phyloP scores from a whole-genome alignment of 1,140 invertebrate genomes.

The Acromyrmex charruanus region DNA sequence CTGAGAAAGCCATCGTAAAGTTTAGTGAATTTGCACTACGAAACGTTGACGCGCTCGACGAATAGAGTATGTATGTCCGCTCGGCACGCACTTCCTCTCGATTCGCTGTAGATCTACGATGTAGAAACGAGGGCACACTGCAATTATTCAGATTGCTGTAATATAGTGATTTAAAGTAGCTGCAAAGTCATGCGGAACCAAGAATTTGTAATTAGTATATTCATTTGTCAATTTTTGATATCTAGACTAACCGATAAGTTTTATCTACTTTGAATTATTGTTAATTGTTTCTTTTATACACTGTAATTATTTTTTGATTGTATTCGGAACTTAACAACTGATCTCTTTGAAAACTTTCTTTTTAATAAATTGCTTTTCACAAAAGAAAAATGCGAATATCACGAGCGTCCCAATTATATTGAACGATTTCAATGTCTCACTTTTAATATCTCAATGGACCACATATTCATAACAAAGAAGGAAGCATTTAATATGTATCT shows the following conservation, averaged over 20 bases:
- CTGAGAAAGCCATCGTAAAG: background rate
- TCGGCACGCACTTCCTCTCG: slow-evolving; percentile 19
- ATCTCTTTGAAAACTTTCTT: too few relatives aligned
- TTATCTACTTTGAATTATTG: too few relatives aligned
- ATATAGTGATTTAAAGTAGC: background rate
- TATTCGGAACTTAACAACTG: too few relatives aligned
- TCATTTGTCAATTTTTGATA: background rate
- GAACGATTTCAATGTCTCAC: too few relatives aligned
- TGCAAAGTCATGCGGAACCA: slow-evolving; percentile 32
- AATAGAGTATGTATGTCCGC: slow-evolving; percentile 13
- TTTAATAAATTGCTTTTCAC: too few relatives aligned
- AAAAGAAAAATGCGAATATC: too few relatives aligned
- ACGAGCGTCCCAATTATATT: too few relatives aligned
- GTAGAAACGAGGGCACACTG: slow-evolving; percentile 1
- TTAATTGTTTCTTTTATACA: too few relatives aligned
- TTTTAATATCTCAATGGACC: too few relatives aligned
- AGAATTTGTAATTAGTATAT: background rate
- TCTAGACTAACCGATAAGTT: background rate
- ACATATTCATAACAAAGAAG: too few relatives aligned
- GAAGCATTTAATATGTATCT: too few relatives aligned
- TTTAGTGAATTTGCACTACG: slow-evolving; percentile 10
- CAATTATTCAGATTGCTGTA: slow-evolving; percentile 28
- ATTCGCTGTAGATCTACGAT: background rate
- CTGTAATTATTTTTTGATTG: too few relatives aligned
- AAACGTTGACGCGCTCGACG: slow-evolving; percentile 44